Conservation (phyloP, 2,888 invertebrate genomes). For the Caenorhabditis sp. region DNA sequence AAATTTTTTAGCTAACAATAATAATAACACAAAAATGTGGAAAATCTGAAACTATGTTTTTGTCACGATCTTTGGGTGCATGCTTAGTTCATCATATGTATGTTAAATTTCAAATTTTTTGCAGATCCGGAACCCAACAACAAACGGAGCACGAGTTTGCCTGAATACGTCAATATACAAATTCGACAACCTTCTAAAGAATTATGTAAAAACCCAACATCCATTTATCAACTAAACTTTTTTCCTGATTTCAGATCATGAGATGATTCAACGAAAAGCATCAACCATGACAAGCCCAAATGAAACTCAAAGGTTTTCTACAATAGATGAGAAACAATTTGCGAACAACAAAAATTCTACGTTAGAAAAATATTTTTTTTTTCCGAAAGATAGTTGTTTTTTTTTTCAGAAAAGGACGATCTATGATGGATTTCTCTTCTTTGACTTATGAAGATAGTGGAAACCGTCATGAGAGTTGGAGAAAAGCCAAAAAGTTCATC, state of each 20-base stretch:
- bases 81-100: too few relatives aligned
- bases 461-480: constrained; percentile 44
- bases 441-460: constrained; percentile 30
- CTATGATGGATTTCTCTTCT: constrained; percentile 46
- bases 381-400: not conserved
- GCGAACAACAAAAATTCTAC: not conserved
- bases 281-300: constrained; percentile 27
- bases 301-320: constrained; percentile 23
- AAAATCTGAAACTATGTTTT: too few relatives aligned
- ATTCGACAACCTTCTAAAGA: constrained; percentile 11
- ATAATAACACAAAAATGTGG: too few relatives aligned
- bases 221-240: too few relatives aligned
- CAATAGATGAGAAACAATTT: constrained; percentile 11
- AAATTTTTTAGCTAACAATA: too few relatives aligned
- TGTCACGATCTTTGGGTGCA: too few relatives aligned
- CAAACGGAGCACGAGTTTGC: constrained; percentile 39
- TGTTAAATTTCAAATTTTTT: not conserved
- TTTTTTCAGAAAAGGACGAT: constrained; percentile 37
- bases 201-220: too few relatives aligned
- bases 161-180: constrained; percentile 39
- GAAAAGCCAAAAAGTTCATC: constrained; percentile 49
- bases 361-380: not conserved
- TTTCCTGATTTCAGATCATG: too few relatives aligned
- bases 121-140: not conserved
- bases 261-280: constrained; percentile 38